Base-by-base conservation (phyloP, 2,888 invertebrate genomes). In the Tiliacea aurago region DNA sequence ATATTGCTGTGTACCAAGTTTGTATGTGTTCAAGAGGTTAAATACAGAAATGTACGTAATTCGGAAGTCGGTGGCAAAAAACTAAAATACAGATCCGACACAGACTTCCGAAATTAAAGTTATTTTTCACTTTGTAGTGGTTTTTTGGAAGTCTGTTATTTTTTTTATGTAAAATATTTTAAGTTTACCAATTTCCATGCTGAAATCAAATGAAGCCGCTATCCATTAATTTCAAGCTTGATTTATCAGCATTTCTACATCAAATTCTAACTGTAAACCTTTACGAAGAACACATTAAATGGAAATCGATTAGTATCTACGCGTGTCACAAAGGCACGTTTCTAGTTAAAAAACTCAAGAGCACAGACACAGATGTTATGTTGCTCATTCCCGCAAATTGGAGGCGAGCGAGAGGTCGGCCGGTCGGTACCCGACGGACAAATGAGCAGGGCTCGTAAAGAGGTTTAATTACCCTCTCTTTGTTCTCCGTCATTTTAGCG, bases 401-500 rank as follows among this genome's bases (percentile, higher is more conserved):
- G 80, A 82, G 84, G 75, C 86, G 82, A 85, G 86, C 81, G 87
- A 87, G 80, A 87, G 86, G 88, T 78, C 79, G 84, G 76, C 82
- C 47, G 86, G 87, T 77, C 83, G 85, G 77, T 78, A 70, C n/a
- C n/a, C n/a, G n/a, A n/a, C 81, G 85, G 87, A 90, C 88, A 92
- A 91, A 91, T 88, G 88, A 91, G 89, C 85, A 86, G 89, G 84
- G 83, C 89, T 89, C 89, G 86, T 93, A 91, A 92, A 90, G 88
- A 89, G 89, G 88, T 91, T 91, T 93, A 92, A 93, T 93, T 92
- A 90, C 88, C 86, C 87, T 84, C 87, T 87, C 85, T 86, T 87
- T 87, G 80, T 85, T 87, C 86, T 83, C 76, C 84, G 88, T 87
- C 89, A 89, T 90, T 92, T 90, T 86, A 88, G 85, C 84, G 81